Percentiles rank a stretch among this genome's conserved stretches.
Conservation (phyloP, 2,797 vertebrate species). For the Babyrousa celebensis region DNA sequence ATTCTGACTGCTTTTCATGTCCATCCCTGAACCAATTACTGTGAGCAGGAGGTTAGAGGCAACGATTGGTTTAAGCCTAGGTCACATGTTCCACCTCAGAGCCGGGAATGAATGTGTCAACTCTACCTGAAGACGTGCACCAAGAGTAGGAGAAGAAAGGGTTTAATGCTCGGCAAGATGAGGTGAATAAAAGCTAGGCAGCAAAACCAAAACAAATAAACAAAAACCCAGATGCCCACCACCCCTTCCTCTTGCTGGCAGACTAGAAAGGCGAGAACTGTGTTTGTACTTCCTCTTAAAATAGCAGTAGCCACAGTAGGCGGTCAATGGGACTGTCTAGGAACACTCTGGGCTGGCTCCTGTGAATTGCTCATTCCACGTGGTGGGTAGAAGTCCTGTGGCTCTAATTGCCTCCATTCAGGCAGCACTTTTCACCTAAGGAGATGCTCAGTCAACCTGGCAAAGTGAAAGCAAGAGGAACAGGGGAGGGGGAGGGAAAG, state of each 20-base stretch:
- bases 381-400: not conserved
- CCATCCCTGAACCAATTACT: not conserved
- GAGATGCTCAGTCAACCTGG: constrained; percentile 37
- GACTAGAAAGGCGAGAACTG: not conserved
- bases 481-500: not conserved
- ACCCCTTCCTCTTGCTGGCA: not conserved
- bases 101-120: not conserved
- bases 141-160: not conserved
- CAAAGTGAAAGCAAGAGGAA: constrained; percentile 52
- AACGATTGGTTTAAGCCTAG: not conserved
- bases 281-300: constrained; percentile 19
- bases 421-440: constrained; percentile 45
- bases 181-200: not conserved
- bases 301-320: constrained; percentile 18
- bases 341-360: constrained; percentile 1
- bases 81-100: not conserved
- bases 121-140: not conserved
- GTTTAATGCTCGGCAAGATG: not conserved
- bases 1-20: not conserved
- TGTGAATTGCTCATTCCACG: constrained; percentile 29
- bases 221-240: not conserved
- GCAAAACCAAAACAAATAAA: not conserved
- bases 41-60: not conserved
- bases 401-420: constrained; percentile 62
- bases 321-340: constrained; percentile 37